Percentiles rank a stretch among this genome's conserved stretches.
Evolutionary conservation across 2,113 vertebrate genomes (phyloP).

Genomic region (Xiphias gladius): DNA sequence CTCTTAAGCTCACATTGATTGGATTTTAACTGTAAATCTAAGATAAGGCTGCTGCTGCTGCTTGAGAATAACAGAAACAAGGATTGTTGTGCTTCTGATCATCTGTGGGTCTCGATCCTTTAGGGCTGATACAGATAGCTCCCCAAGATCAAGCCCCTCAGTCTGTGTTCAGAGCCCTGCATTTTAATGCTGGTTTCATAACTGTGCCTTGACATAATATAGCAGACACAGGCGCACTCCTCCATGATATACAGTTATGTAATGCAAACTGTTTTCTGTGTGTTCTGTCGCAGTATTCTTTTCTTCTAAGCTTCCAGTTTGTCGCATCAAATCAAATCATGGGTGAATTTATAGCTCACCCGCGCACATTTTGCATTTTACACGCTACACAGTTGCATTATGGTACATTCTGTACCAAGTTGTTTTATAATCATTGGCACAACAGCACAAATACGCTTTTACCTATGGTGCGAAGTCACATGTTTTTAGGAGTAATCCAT

Average conservation of each 20-base stretch:
- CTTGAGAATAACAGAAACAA: conserved; percentile 19
- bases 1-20: conserved; percentile 45
- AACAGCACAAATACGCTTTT: conserved; percentile 2
- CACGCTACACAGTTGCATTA: conserved; percentile 34
- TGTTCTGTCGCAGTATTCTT: conserved; percentile 52
- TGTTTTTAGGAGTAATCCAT: conserved; percentile 17
- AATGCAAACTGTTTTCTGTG: conserved; percentile 73
- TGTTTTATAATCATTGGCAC: conserved; percentile 40
- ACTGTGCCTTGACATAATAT: conserved; percentile 62
- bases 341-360: conserved; percentile 63
- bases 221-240: conserved; percentile 59
- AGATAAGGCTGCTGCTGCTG: conserved; percentile 28
- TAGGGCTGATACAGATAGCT: conserved; percentile 47
- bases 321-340: conserved; percentile 73
- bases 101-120: conserved; percentile 39
- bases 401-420: conserved; percentile 40
- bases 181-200: conserved; percentile 78
- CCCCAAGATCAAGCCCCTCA: conserved; percentile 33
- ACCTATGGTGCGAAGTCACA: conserved; percentile 26
- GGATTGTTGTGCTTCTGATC: conserved; percentile 9
- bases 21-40: conserved; percentile 40
- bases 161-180: conserved; percentile 56
- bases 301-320: conserved; percentile 62
- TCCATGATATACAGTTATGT: conserved; percentile 70
- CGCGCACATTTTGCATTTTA: conserved; percentile 36